Base-by-base conservation (phyloP, 1,140 invertebrate species). In the Vanessa atalanta region DNA sequence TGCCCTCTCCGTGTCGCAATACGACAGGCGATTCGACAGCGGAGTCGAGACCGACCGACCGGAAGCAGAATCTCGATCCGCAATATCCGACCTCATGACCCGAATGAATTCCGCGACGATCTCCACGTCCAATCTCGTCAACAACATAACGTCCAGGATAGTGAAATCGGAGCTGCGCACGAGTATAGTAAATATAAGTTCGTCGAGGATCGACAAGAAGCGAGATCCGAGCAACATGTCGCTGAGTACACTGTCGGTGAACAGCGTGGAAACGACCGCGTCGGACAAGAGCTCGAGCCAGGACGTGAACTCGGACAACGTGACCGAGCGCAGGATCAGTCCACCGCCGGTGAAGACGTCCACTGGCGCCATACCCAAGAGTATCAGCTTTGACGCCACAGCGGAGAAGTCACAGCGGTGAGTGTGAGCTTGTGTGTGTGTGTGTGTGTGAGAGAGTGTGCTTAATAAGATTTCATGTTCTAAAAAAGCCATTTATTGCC, bases 311-410 rank as follows among this genome's bases (percentile, higher is more conserved):
- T 93, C 90, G 9, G 93, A 93, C 68, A 92, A 88, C 57, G 87
- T 93, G 66, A 93, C 93, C 7, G 93, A 93, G 83, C 64, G 91
- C 13, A 61, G 91, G 0, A 85, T 93, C 12, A 90, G 90, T 47
- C 92, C 93, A 12, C 92, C 93, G 57, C 85, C 90, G 0, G 78
- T 87, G 9, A 96, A 96, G 85, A 93, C 93, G 14, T 96, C 96
- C 0, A 97, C 96, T 0, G 97, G 97, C 8, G 96, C 97, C 1
- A 98, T 98, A 85, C 97, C 97, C 9, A 98, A 98, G 91, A 98
- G 97, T 80, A 98, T 98, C 77, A 98, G 96, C 83, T 98, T 98
- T 84, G 97, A 98, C 93, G 97, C 97, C 88, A 97, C 96, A 5
- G 97, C 97, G 1, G 97, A 98, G 83, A 96, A 97, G 75, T 95